A percentile compares a stretch with the other conserved stretches of the same genome.
Evolutionary conservation across 1,140 invertebrate genomes (phyloP).

Genomic region (Drosophila setifemur): DNA sequence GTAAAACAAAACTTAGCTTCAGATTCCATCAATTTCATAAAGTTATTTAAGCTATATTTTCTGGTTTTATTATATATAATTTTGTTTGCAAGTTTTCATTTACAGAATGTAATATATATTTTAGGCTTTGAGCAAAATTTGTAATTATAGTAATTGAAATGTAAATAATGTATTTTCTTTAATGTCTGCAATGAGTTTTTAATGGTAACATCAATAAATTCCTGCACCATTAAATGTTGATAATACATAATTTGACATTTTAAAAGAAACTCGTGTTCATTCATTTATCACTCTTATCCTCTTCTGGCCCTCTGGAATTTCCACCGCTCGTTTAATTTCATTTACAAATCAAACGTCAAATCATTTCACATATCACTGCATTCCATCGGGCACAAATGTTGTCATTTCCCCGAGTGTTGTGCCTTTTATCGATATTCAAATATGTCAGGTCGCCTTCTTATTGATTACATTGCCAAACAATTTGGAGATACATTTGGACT

Average conservation of each 20-base stretch:
- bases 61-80: too few relatives aligned
- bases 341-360: constrained; percentile 73
- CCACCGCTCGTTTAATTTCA: constrained; percentile 64
- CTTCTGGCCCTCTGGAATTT: neutral
- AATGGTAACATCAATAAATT: neutral
- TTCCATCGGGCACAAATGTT: constrained; percentile 45
- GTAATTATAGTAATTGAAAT: too few relatives aligned
- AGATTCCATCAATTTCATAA: too few relatives aligned
- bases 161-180: neutral
- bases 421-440: constrained; percentile 36
- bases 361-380: constrained; percentile 74
- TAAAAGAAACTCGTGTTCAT: neutral
- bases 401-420: constrained; percentile 14
- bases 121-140: too few relatives aligned
- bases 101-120: too few relatives aligned
- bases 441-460: constrained; percentile 32
- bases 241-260: neutral
- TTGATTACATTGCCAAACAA: constrained; percentile 68
- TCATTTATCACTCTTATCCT: constrained; percentile 19
- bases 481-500: constrained; percentile 52
- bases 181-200: neutral
- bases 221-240: neutral
- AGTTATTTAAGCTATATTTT: too few relatives aligned
- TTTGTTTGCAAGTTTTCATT: too few relatives aligned
- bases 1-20: too few relatives aligned